Conservation (phyloP, 2,797 vertebrate genomes). For the Myotis vivesi region DNA sequence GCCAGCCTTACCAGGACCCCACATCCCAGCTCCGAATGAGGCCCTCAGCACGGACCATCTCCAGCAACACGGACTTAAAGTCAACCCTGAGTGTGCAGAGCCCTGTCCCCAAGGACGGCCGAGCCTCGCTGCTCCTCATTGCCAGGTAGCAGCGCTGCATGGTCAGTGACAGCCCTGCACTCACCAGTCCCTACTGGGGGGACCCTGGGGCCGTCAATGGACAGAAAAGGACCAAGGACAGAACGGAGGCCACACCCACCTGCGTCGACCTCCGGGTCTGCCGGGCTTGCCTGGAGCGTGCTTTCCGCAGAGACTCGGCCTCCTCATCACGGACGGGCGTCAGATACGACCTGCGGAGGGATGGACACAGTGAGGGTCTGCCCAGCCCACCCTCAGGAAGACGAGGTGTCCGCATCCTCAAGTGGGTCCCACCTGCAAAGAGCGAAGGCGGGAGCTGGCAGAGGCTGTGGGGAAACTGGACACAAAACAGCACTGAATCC, state of each 20-base stretch:
- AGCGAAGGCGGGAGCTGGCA: not conserved
- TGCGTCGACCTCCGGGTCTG: constrained; percentile 96
- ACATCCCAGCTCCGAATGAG: not conserved
- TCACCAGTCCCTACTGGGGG: not conserved
- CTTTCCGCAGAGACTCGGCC: constrained; percentile 94
- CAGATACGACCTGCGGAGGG: constrained; percentile 84
- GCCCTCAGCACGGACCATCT: not conserved
- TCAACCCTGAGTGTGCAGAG: not conserved
- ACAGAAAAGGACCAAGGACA: not conserved
- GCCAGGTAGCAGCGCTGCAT: not conserved
- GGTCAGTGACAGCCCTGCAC: not conserved
- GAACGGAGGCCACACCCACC: constrained; percentile 78
- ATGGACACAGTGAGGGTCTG: not conserved
- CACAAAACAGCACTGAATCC: not conserved
- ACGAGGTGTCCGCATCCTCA: not conserved
- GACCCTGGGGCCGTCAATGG: not conserved
- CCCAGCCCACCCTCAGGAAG: not conserved
- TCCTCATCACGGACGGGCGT: constrained; percentile 94
- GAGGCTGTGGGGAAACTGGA: not conserved
- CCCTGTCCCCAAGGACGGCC: not conserved
- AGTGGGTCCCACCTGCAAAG: accelerated
- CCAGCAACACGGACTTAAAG: not conserved
- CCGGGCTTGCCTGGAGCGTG: constrained; percentile 93
- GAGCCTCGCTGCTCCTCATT: not conserved
- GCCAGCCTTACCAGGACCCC: not conserved